Evolutionary conservation across 2,797 vertebrate species (phyloP).

Genomic region (Apogon talboti): DNA sequence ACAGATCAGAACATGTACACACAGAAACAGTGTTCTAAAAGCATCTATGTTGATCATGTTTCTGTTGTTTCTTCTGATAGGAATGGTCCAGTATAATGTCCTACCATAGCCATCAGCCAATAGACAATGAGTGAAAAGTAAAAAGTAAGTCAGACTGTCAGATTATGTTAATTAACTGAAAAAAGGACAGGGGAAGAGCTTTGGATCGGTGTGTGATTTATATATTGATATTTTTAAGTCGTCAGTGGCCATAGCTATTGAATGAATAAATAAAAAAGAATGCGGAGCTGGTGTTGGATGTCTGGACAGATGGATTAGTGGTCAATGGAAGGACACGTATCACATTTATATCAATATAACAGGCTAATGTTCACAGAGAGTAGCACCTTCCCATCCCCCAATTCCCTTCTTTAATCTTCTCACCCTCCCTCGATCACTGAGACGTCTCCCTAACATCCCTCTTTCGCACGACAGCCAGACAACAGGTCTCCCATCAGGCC

Average conservation of each 20-base stretch:
- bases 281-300: conserved; percentile 4
- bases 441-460: conserved; percentile 67
- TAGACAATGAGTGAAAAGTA: not conserved
- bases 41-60: conserved; percentile 15
- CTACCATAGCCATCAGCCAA: conserved; percentile 1
- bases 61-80: conserved; percentile 19
- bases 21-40: conserved; percentile 20
- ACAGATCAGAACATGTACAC: conserved; percentile 32
- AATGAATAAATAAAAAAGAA: conserved; percentile 2
- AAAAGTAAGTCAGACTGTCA: not conserved
- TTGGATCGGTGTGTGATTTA: not conserved
- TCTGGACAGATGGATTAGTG: conserved; percentile 18
- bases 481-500: conserved; percentile 76
- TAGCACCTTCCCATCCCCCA: conserved; percentile 76
- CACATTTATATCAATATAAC: conserved; percentile 40
- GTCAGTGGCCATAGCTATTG: not conserved
- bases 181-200: not conserved
- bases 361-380: conserved; percentile 50
- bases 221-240: not conserved
- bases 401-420: conserved; percentile 56
- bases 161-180: not conserved
- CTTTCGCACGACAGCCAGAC: conserved; percentile 54
- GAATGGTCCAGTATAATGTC: conserved; percentile 12
- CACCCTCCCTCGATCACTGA: conserved; percentile 61
- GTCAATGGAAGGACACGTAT: conserved; percentile 29